phyloP scores from a whole-genome alignment of 2,888 invertebrate species.

The Xestia ashworthii region DNA sequence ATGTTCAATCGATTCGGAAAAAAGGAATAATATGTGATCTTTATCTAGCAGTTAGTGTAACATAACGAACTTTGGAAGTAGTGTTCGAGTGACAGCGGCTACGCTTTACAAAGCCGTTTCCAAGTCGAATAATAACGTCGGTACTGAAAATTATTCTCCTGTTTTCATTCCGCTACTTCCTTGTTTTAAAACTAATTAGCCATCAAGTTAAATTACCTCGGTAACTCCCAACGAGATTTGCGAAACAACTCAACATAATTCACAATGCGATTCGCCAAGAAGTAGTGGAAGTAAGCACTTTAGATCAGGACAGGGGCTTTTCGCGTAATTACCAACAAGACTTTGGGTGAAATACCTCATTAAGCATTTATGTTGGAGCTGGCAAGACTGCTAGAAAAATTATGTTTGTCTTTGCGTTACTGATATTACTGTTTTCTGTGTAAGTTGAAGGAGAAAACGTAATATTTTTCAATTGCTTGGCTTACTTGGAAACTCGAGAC shows the following conservation, averaged over 20 bases:
- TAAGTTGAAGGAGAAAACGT: background rate
- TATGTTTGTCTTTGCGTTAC: slow-evolving; percentile 31
- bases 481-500: background rate
- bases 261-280: slow-evolving; percentile 33
- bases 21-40: background rate
- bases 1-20: background rate
- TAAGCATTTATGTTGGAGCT: slow-evolving; percentile 41
- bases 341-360: slow-evolving; percentile 50
- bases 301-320: slow-evolving; percentile 39
- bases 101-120: background rate
- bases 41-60: background rate
- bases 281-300: slow-evolving; percentile 47
- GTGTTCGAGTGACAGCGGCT: background rate
- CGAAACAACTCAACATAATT: slow-evolving; percentile 25
- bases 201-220: slow-evolving; percentile 29
- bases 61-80: background rate
- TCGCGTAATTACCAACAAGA: slow-evolving; percentile 32
- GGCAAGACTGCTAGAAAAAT: slow-evolving; percentile 18
- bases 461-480: background rate
- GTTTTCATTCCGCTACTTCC: slow-evolving; percentile 2
- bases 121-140: background rate
- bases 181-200: slow-evolving; percentile 29
- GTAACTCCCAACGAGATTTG: slow-evolving; percentile 40
- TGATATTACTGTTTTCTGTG: slow-evolving; percentile 23
- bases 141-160: slow-evolving; percentile 5